Evolutionary conservation across 2,888 invertebrate genomes (phyloP).

Genomic region (Patella pellucida): DNA sequence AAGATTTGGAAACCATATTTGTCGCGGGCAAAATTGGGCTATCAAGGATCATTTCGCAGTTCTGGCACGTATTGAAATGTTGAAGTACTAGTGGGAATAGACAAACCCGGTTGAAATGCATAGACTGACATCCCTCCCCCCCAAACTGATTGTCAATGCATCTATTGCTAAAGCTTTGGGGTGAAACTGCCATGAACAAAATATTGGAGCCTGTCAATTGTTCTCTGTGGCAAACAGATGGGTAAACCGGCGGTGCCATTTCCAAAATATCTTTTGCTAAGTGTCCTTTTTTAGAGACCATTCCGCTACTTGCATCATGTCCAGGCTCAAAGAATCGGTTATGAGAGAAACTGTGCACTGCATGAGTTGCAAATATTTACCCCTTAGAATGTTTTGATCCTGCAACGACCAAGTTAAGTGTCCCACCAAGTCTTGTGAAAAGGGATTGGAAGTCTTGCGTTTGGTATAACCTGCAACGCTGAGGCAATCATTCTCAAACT

Average conservation of each 20-base stretch:
- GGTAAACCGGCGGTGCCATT: slow-evolving; percentile 21
- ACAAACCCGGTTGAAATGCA: slow-evolving; percentile 27
- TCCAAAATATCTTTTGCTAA: slow-evolving; percentile 12
- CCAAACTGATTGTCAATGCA: slow-evolving; percentile 33
- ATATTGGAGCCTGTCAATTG: slow-evolving; percentile 25
- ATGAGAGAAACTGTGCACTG: slow-evolving; percentile 10
- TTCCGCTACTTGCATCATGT: slow-evolving; percentile 24
- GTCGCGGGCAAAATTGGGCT: too few species aligned
- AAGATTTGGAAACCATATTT: too few species aligned
- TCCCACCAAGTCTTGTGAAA: background rate
- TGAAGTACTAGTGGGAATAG: too few species aligned
- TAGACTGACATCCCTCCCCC: slow-evolving; percentile 29
- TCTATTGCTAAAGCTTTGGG: slow-evolving; percentile 25
- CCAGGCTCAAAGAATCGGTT: slow-evolving; percentile 28
- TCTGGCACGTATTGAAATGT: too few species aligned
- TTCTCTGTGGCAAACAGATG: slow-evolving; percentile 29
- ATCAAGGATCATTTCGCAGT: too few species aligned
- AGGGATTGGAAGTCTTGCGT: background rate
- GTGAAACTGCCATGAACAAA: slow-evolving; percentile 29
- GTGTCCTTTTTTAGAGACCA: slow-evolving; percentile 24
- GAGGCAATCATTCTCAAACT: slow-evolving; percentile 8
- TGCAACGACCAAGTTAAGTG: slow-evolving; percentile 1
- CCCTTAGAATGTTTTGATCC: background rate
- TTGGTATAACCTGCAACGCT: background rate
- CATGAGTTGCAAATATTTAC: background rate